Percentiles rank a stretch among this genome's conserved stretches.
These are phyloP conservation scores for Trachymyrmex cornetzi DNA, from an alignment of 1,140 invertebrate species.

Conservation along the genomic window DNA sequence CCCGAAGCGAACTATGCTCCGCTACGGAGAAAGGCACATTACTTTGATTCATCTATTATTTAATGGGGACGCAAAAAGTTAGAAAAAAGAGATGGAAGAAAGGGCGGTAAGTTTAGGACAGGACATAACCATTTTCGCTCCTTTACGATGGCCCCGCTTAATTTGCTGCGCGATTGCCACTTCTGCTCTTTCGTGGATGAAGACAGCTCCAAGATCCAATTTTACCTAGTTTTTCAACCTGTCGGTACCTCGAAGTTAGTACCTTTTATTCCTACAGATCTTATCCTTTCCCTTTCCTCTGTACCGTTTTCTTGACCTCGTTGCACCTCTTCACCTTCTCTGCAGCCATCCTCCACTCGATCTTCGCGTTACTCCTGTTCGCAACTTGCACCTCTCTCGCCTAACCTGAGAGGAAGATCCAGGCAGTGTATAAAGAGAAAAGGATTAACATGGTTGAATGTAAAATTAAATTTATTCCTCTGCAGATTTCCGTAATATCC, in stretches of 20 bases:
- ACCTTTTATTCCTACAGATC: constrained; percentile 53
- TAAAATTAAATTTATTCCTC: constrained; percentile 80
- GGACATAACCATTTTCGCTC: constrained; percentile 68
- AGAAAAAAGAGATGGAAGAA: constrained; percentile 12
- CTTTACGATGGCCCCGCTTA: constrained; percentile 65
- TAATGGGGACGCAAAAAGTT: constrained; percentile 41
- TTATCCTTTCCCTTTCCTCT: constrained; percentile 39
- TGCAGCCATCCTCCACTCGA: neutral
- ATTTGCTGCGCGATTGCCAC: constrained; percentile 73
- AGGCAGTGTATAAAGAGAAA: constrained; percentile 63
- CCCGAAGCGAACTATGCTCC: constrained; percentile 22
- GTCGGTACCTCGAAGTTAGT: constrained; percentile 46
- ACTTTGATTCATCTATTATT: constrained; percentile 64
- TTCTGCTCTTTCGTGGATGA: constrained; percentile 30
- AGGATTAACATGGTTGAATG: constrained; percentile 76
- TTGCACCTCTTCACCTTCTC: constrained; percentile 4
- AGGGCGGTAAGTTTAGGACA: constrained; percentile 51
- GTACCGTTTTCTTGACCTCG: constrained; percentile 32
- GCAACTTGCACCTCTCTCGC: constrained; percentile 5
- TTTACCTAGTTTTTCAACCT: constrained; percentile 68
- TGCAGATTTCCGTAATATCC: constrained; percentile 77
- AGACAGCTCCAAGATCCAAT: constrained; percentile 64
- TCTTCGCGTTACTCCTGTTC: constrained; percentile 27
- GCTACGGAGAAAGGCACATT: constrained; percentile 26
- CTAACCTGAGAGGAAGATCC: constrained; percentile 1